Percentiles rank a stretch among this genome's conserved stretches.
Conservation (phyloP, 2,888 invertebrate species). For the Paralinhomoeus sp. region DNA sequence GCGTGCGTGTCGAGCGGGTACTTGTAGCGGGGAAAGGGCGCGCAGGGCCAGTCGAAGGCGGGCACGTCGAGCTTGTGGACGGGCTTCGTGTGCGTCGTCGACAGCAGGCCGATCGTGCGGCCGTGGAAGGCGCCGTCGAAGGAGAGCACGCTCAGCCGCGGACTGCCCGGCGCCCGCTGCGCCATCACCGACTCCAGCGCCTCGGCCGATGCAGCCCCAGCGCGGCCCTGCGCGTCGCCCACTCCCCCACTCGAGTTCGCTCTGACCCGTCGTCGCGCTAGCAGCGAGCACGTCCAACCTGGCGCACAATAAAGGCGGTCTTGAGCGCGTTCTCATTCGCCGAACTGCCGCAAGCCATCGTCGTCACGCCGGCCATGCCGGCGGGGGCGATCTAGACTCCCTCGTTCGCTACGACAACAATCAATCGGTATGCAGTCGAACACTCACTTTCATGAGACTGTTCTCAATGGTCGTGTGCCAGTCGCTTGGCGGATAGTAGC, state of each 20-base stretch:
- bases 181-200: conserved; percentile 58
- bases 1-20: conserved; percentile 64
- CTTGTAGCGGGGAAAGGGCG: conserved; percentile 64
- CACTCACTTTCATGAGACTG: no score
- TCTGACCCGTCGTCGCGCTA: no score
- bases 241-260: no score
- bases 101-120: conserved; percentile 51
- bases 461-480: no score
- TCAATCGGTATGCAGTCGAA: no score
- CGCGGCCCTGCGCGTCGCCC: conserved; percentile 36
- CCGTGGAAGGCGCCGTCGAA: conserved; percentile 80
- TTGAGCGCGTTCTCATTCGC: conserved; percentile 92
- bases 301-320: conserved; percentile 72
- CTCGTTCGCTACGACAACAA: no score
- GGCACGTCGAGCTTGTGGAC: conserved; percentile 87
- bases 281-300: no score
- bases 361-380: conserved; percentile 52
- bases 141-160: conserved; percentile 54
- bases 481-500: no score
- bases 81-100: conserved; percentile 64
- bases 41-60: conserved; percentile 81
- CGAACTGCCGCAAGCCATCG: conserved; percentile 94
- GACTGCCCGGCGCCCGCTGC: conserved; percentile 65
- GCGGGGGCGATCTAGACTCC: conserved; percentile 62
- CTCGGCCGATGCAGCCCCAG: conserved; percentile 42